These are phyloP conservation scores for Phasianus colchicus DNA, from an alignment of 2,113 vertebrate genomes.

Conservation along the genomic window DNA sequence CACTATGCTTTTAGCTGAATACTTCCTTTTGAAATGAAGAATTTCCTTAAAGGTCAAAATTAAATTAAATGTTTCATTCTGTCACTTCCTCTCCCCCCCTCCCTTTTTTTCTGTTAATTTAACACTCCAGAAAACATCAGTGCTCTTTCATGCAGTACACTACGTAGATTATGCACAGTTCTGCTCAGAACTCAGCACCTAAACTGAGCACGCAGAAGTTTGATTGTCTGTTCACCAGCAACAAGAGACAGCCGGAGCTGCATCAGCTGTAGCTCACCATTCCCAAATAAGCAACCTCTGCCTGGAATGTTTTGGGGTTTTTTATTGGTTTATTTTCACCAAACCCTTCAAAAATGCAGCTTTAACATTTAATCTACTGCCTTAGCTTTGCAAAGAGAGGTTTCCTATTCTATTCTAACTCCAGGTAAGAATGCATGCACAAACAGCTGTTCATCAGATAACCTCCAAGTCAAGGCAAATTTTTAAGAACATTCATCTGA, in stretches of 20 bases:
- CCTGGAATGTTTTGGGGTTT: neutral
- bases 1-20: neutral
- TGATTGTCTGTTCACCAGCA: neutral
- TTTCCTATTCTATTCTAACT: neutral
- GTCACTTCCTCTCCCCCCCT: neutral
- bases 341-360: neutral
- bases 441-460: neutral
- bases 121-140: neutral
- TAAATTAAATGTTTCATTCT: neutral
- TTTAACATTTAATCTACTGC: neutral
- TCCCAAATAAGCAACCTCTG: neutral
- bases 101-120: neutral
- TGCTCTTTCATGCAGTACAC: neutral
- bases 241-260: neutral
- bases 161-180: neutral
- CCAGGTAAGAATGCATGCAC: neutral
- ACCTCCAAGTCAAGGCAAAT: neutral
- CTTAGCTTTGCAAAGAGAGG: neutral
- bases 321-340: neutral
- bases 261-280: neutral
- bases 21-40: neutral
- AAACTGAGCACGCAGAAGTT: neutral
- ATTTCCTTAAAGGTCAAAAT: neutral
- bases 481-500: neutral
- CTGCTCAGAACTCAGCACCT: neutral